These are phyloP conservation scores for Megastigmus dorsalis DNA, from an alignment of 2,888 invertebrate genomes.

Conservation along the genomic window DNA sequence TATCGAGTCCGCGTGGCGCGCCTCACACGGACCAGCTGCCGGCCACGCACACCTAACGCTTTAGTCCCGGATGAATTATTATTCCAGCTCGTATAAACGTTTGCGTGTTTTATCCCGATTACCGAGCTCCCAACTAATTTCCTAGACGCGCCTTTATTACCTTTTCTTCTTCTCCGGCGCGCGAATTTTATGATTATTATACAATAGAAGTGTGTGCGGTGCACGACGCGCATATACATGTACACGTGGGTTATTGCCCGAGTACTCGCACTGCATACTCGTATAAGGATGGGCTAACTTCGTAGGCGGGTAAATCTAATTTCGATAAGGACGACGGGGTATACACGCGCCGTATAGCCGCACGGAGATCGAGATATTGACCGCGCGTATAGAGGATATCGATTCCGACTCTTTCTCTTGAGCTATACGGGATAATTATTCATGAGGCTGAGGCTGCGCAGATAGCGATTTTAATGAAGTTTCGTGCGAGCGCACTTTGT, in stretches of 20 bases:
- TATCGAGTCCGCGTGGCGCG: too few relatives aligned
- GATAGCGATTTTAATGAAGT: too few relatives aligned
- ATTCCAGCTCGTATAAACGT: neutral
- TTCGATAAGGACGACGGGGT: slow-evolving; percentile 28
- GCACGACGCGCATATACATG: too few relatives aligned
- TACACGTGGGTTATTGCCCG: slow-evolving; percentile 5
- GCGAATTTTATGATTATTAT: slow-evolving; percentile 28
- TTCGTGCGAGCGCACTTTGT: too few relatives aligned
- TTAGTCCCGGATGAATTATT: neutral
- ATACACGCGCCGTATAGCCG: slow-evolving; percentile 4
- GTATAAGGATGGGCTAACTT: too few relatives aligned
- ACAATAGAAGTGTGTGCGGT: neutral
- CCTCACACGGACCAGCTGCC: too few relatives aligned
- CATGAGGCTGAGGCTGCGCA: too few relatives aligned
- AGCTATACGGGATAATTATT: too few relatives aligned
- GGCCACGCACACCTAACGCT: neutral
- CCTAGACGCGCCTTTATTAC: neutral
- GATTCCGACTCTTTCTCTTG: too few relatives aligned
- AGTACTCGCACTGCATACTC: too few relatives aligned
- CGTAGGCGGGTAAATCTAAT: slow-evolving; percentile 40
- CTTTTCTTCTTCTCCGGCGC: neutral
- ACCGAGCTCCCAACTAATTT: slow-evolving; percentile 42
- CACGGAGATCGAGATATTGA: slow-evolving; percentile 1
- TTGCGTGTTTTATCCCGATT: slow-evolving; percentile 24
- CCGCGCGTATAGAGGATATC: too few relatives aligned